These are phyloP conservation scores for Lycaena phlaeas DNA, from an alignment of 2,888 invertebrate genomes.

Conservation along the genomic window DNA sequence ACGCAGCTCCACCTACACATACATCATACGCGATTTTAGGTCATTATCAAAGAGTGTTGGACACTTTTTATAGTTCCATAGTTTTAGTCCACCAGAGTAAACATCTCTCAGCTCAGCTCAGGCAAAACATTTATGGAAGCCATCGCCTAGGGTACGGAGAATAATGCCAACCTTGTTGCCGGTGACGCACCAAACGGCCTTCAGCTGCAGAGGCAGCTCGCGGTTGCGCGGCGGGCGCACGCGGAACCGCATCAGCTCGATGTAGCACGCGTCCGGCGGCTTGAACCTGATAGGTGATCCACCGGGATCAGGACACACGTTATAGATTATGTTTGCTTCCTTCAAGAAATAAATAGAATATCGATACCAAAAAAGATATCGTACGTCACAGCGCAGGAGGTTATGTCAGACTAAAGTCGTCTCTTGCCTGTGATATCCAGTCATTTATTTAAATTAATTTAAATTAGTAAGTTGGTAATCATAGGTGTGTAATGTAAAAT, in stretches of 20 bases:
- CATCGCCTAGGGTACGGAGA: too few relatives aligned
- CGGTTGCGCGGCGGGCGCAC: slow-evolving; percentile 95
- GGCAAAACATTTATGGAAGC: too few relatives aligned
- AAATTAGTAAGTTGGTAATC: too few relatives aligned
- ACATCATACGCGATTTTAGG: neutral
- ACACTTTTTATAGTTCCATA: too few relatives aligned
- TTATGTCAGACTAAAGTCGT: neutral
- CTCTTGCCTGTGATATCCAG: too few relatives aligned
- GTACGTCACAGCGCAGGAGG: neutral
- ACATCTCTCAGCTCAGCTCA: too few relatives aligned
- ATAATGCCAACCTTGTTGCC: slow-evolving; percentile 89
- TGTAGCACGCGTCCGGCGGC: slow-evolving; percentile 97
- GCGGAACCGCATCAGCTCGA: slow-evolving; percentile 96
- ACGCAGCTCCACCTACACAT: slow-evolving; percentile 86
- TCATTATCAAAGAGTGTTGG: too few relatives aligned
- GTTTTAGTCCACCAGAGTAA: too few relatives aligned
- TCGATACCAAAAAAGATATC: neutral
- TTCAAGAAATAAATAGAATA: too few relatives aligned
- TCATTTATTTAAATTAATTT: too few relatives aligned
- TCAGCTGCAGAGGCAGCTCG: slow-evolving; percentile 96
- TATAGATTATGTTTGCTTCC: too few relatives aligned
- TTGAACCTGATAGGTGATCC: slow-evolving; percentile 90
- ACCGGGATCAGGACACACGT: neutral
- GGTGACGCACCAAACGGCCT: slow-evolving; percentile 89
- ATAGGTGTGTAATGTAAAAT: too few relatives aligned